Evolutionary conservation across 2,113 vertebrate genomes (phyloP).

Genomic region (Phalacrocorax brasilianus): DNA sequence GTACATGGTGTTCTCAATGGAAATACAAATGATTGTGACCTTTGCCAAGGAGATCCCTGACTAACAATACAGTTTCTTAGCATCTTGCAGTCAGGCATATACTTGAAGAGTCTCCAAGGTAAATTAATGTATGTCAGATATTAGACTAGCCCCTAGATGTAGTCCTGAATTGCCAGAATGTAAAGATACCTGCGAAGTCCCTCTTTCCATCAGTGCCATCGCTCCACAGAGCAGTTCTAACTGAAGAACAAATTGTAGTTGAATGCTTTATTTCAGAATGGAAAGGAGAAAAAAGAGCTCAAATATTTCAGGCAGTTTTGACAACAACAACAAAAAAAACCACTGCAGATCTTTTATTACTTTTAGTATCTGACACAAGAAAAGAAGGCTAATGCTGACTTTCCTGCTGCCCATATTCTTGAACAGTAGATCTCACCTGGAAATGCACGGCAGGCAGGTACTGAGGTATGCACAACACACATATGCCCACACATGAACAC

Average conservation of each 20-base stretch:
- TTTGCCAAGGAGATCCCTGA: slow-evolving; percentile 42
- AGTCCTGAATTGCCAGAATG: neutral
- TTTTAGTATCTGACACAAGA: neutral
- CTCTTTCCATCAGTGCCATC: neutral
- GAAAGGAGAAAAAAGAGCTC: neutral
- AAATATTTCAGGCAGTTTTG: neutral
- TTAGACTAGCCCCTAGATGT: neutral
- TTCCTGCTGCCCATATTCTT: neutral
- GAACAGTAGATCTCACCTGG: neutral
- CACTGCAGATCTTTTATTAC: neutral
- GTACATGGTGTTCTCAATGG: slow-evolving; percentile 3
- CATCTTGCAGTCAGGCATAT: neutral
- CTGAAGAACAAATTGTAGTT: neutral
- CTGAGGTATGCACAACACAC: neutral
- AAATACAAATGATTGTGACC: slow-evolving; percentile 16
- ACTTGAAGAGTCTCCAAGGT: neutral
- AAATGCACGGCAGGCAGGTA: neutral
- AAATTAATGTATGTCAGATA: neutral
- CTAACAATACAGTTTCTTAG: neutral
- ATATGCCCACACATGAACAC: neutral
- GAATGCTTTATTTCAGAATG: neutral
- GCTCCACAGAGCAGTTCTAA: neutral
- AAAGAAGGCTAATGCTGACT: neutral
- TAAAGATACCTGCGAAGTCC: neutral
- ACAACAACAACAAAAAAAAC: neutral